Evolutionary conservation across 2,797 vertebrate genomes (phyloP), one percentile per base, ranked within the genome.

Genomic region (Salmo trutta): DNA sequence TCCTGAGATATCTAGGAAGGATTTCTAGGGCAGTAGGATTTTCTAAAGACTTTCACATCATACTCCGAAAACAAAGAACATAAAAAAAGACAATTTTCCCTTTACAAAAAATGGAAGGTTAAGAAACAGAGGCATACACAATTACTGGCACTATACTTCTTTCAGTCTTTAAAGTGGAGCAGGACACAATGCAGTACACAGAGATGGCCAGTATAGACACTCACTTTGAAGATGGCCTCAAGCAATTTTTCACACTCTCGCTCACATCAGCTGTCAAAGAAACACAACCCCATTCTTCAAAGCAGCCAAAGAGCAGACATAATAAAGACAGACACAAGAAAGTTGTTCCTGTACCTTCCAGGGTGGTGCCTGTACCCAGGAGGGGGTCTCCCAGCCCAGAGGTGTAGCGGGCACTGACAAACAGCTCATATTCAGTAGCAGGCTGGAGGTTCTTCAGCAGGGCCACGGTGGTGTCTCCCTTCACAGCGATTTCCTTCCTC

Each of bases 381-480:
- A 99, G 95, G 66, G 96, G 95, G 0, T 97, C 96, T 7, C 97
- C 97, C 70, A 95, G 84, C 73, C 97, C 98, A 69, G 97, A 97
- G 0, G 95, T 86, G 68, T 99, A 99, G 71, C 94, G 91, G 27
- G 98, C 97, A 1, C 92, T 96, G 76, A 99, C 96, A 76, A 97
- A 97, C 69, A 99, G 81, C 74, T 95, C 93, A 29, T 99, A 99
- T 68, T 93, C 95, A 5, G 97, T 98, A 76, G 91, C 94, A 62
- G 96, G 90, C 1, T 94, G 92, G 84, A 99, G 92, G 81, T 94
- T 96, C 88, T 93, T 94, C 88, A 99, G 92, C 81, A 93, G 21
- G 19, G 95, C 92, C 69, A 86, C 93, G 62, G 95, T 96, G 4
- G 86, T 91, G 47, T 96, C 95, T 80, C 96, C 96, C 77, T 90